These are phyloP conservation scores for Lymantria monacha DNA, from an alignment of 2,888 invertebrate genomes.

Conservation along the genomic window DNA sequence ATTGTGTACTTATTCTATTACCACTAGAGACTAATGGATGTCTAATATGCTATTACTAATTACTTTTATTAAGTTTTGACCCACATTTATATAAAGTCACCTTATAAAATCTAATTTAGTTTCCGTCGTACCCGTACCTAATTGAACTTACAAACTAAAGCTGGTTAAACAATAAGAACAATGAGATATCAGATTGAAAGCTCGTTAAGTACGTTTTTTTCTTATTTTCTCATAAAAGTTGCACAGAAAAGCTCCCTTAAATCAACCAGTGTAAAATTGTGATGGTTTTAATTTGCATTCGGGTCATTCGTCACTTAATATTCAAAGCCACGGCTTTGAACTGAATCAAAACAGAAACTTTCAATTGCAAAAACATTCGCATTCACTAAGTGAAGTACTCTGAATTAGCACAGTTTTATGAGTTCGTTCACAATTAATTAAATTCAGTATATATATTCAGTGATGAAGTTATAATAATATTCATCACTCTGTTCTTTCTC, in stretches of 20 bases:
- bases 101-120: no score
- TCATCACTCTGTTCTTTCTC: no score
- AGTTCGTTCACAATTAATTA: slow-evolving; percentile 6
- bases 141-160: no score
- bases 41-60: no score
- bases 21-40: no score
- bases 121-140: no score
- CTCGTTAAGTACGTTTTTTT: not conserved
- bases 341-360: slow-evolving; percentile 54
- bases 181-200: not conserved
- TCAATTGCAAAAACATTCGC: slow-evolving; percentile 40
- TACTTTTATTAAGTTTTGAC: no score
- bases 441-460: not conserved
- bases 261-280: slow-evolving; percentile 10
- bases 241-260: not conserved
- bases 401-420: slow-evolving; percentile 26
- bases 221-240: not conserved
- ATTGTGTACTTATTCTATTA: no score
- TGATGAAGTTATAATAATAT: no score
- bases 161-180: slow-evolving; percentile 4
- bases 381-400: slow-evolving; percentile 28
- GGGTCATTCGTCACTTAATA: slow-evolving; percentile 55
- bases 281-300: slow-evolving; percentile 48
- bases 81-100: no score
- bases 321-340: slow-evolving; percentile 49